Percentiles rank a stretch among this genome's conserved stretches.
These are phyloP conservation scores for Drosophila sp. DNA, from an alignment of 1,140 invertebrate species.

Conservation along the genomic window DNA sequence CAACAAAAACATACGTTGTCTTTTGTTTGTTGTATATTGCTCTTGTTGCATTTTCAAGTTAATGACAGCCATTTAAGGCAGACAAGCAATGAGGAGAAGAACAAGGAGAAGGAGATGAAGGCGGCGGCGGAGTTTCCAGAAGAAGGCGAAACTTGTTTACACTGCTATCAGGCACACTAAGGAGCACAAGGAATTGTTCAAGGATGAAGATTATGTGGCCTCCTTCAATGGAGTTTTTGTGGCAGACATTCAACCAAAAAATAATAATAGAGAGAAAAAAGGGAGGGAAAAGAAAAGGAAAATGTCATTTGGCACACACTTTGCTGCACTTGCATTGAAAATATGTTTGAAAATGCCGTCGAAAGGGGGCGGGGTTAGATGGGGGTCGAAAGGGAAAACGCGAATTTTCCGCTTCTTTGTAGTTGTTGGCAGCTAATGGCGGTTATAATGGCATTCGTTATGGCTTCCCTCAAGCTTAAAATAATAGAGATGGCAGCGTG, in stretches of 20 bases:
- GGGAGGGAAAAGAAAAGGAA: background rate
- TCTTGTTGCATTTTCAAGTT: conserved; percentile 50
- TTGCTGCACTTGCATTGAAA: conserved; percentile 36
- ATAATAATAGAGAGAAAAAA: background rate
- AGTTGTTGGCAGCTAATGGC: conserved; percentile 52
- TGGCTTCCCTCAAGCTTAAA: conserved; percentile 1
- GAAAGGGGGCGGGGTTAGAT: too few species aligned
- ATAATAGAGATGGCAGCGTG: conserved; percentile 19
- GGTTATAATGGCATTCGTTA: conserved; percentile 38
- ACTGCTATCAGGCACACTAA: conserved; percentile 44
- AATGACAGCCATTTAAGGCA: conserved; percentile 55
- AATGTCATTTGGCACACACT: conserved; percentile 55
- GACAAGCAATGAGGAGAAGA: background rate
- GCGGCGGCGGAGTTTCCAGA: conserved; percentile 1
- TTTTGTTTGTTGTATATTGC: conserved; percentile 9
- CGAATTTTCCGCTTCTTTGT: conserved; percentile 35
- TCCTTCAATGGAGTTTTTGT: conserved; percentile 42
- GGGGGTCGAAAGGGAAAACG: background rate
- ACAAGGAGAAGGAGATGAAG: background rate
- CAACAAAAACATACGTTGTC: conserved; percentile 41
- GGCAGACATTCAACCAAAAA: conserved; percentile 1
- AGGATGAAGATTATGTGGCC: conserved; percentile 23
- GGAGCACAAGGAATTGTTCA: conserved; percentile 9
- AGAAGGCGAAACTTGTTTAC: conserved; percentile 34
- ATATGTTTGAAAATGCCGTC: conserved; percentile 48